Evolutionary conservation across 35 echinoderm and acorn worm species (phyloP), one percentile per base, ranked within the genome.

Genomic region (Ptychodera flava): DNA sequence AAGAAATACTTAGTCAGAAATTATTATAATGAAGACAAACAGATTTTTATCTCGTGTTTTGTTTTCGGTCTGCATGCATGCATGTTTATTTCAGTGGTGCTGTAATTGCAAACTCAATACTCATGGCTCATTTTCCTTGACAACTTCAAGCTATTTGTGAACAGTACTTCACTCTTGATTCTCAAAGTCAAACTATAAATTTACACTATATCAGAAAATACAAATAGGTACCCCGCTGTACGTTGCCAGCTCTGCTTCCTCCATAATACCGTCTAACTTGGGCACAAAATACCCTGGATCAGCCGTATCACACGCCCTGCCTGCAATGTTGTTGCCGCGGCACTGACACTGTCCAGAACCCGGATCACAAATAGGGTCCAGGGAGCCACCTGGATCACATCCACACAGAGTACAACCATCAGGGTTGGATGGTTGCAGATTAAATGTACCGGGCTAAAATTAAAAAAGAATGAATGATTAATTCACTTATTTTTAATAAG

Each of bases 361-460:
- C n/a, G 89, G 35, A 90, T 92, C 92, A 53, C 82, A 84, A 0
- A 84, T 82, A 53, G 79, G 88, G 81, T 85, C 37, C 6, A 87
- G 76, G 0, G 87, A 76, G 16, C 84, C 95, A 30, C 95, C 95
- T 0, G 80, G 35, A 81, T 92, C 90, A 85, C 95, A 97, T 35
- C 89, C 87, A 79, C 95, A 97, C 28, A 81, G 80, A 0, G 90
- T 84, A 79, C 95, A 97, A 0, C 95, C 95, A 52, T 91, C 90
- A 29, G 87, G 89, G 33, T 97, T 89, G 81, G 34, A 33, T 0
- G 79, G 10, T 31, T 87, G 78, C 27, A 97, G 85, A 76, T 89
- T 92, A 35, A 84, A 97, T 28, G 83, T 91, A 28, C 95, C 92
- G 36, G 84, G 15, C 95, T 97, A 30, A 36, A 83, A 88, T 15